A percentile compares a stretch with the other conserved stretches of the same genome.
Evolutionary conservation across 2,113 vertebrate species (phyloP).

Genomic region (Chaetorhynchus papuensis): DNA sequence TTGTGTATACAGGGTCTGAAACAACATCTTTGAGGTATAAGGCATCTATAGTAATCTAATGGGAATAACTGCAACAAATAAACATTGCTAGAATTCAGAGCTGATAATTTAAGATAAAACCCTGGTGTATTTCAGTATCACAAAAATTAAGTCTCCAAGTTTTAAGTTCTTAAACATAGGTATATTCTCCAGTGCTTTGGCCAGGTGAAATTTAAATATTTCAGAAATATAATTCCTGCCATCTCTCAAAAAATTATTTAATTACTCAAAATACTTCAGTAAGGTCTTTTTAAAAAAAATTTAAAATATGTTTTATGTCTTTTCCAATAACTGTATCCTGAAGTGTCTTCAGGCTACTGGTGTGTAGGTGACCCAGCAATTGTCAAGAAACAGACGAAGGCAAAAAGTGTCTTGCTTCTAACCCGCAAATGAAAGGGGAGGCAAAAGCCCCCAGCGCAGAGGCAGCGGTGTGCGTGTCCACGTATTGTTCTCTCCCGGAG

Average conservation of each 20-base stretch:
- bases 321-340: neutral
- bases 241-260: neutral
- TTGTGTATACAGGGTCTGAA: neutral
- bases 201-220: neutral
- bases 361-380: neutral
- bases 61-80: neutral
- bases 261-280: neutral
- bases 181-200: neutral
- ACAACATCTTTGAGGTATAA: neutral
- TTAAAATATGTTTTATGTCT: neutral
- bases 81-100: neutral
- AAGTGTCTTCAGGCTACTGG: neutral
- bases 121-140: neutral
- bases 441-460: neutral
- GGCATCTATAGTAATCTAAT: neutral
- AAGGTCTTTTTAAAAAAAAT: neutral
- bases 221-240: neutral
- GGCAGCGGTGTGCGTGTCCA: neutral
- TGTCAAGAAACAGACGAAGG: neutral
- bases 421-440: neutral
- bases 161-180: neutral
- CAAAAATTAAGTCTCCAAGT: neutral
- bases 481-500: neutral
- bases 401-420: neutral
- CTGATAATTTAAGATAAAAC: neutral